Percentiles rank a stretch among this genome's conserved stretches.
These are phyloP conservation scores for Muscina levida DNA, from an alignment of 2,888 invertebrate genomes.

Conservation along the genomic window DNA sequence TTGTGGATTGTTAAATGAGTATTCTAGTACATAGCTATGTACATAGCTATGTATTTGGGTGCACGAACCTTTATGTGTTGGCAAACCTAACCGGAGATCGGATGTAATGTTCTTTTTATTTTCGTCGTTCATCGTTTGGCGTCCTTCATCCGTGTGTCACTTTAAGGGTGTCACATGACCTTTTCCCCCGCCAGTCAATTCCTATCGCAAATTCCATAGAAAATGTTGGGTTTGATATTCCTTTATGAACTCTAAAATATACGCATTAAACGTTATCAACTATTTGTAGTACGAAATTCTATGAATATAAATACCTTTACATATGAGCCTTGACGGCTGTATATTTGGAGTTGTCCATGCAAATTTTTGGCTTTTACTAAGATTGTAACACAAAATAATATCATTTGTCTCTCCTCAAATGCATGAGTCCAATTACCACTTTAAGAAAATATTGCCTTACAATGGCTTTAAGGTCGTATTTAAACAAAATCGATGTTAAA, in stretches of 20 bases:
- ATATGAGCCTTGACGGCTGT: too few species aligned
- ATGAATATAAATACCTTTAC: not conserved
- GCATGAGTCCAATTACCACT: too few species aligned
- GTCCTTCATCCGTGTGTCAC: constrained; percentile 27
- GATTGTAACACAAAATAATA: too few species aligned
- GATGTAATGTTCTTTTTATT: constrained; percentile 49
- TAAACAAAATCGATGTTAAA: too few species aligned
- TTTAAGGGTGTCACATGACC: not conserved
- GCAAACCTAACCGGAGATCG: constrained; percentile 53
- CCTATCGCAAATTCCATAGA: constrained; percentile 11
- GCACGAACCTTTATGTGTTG: constrained; percentile 32
- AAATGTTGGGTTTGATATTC: not conserved
- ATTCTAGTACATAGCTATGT: not conserved
- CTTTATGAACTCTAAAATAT: constrained; percentile 26
- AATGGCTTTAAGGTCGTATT: too few species aligned
- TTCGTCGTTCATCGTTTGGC: constrained; percentile 14
- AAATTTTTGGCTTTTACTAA: too few species aligned
- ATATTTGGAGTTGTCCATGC: too few species aligned
- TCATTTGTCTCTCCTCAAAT: too few species aligned
- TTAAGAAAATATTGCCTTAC: too few species aligned
- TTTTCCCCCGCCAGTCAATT: not conserved
- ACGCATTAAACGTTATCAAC: constrained; percentile 31
- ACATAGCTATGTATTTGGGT: not conserved
- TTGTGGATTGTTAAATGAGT: not conserved
- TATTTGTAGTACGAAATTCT: constrained; percentile 2